phyloP scores from a whole-genome alignment of 2,888 invertebrate species.

The Cantharis lateralis region DNA sequence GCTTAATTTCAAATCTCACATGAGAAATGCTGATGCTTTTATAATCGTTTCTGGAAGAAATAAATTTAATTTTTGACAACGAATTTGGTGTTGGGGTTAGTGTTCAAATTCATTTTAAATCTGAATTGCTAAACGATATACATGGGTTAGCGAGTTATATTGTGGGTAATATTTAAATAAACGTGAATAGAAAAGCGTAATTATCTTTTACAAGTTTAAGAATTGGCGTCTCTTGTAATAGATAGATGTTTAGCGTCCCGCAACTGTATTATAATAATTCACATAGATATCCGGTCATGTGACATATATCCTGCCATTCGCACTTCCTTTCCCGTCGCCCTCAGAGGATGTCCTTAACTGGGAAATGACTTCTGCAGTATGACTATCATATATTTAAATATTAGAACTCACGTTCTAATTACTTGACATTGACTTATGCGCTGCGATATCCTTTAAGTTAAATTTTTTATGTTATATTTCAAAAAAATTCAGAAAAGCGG shows the following conservation, averaged over 20 bases:
- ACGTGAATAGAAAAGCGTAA: not conserved
- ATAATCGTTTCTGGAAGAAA: not conserved
- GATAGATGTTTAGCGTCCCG: constrained; percentile 26
- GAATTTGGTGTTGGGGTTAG: not conserved
- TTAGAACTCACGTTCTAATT: constrained; percentile 35
- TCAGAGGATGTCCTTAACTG: constrained; percentile 45
- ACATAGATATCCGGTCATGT: constrained; percentile 52
- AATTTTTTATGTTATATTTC: not conserved
- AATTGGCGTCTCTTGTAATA: constrained; percentile 13
- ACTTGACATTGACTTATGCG: constrained; percentile 38
- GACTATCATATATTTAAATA: constrained; percentile 42
- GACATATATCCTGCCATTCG: constrained; percentile 53
- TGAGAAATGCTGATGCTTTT: too few relatives aligned
- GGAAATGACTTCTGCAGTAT: constrained; percentile 42
- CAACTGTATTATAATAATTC: constrained; percentile 41
- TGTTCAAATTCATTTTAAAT: not conserved
- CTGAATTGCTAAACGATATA: not conserved
- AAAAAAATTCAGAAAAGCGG: not conserved
- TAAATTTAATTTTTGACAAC: too few relatives aligned
- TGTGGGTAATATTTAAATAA: not conserved
- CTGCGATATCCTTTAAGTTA: constrained; percentile 24
- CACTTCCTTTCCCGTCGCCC: constrained; percentile 53
- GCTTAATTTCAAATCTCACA: too few relatives aligned
- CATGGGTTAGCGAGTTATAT: not conserved
- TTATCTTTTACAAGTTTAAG: not conserved